Evolutionary conservation across 2,113 vertebrate genomes (phyloP).

Genomic region (Pleuronectes platessa): DNA sequence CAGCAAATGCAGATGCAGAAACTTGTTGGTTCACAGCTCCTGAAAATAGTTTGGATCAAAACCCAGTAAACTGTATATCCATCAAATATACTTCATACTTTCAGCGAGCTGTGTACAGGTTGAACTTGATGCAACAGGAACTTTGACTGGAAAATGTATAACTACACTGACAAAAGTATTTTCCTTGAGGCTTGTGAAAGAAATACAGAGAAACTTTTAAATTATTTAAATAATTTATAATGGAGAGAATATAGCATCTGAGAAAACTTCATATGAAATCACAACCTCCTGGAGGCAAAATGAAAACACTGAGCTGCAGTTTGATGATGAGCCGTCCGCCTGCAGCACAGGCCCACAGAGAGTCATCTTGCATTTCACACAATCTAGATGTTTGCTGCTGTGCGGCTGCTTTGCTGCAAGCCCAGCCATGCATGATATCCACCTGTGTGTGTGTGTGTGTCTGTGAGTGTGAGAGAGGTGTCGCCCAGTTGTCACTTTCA

Average conservation of each 20-base stretch:
- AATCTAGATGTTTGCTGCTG: conserved; percentile 65
- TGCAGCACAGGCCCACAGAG: conserved; percentile 34
- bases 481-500: conserved; percentile 4
- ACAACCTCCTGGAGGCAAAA: conserved; percentile 1
- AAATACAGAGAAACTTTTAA: conserved; percentile 18
- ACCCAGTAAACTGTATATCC: not conserved
- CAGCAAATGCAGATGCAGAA: not conserved
- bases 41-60: conserved; percentile 8
- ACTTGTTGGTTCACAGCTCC: conserved; percentile 24
- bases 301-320: conserved; percentile 27
- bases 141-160: conserved; percentile 6
- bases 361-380: conserved; percentile 50
- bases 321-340: conserved; percentile 25
- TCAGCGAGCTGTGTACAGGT: not conserved
- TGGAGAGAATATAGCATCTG: not conserved
- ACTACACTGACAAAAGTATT: conserved; percentile 16
- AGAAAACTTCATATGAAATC: conserved; percentile 19
- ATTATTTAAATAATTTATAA: conserved; percentile 28
- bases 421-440: conserved; percentile 59
- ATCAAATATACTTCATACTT: not conserved
- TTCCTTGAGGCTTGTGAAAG: conserved; percentile 9
- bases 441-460: conserved; percentile 43
- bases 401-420: conserved; percentile 54
- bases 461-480: conserved; percentile 32
- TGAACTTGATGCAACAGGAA: not conserved